Evolutionary conservation across 2,888 invertebrate species (phyloP), one percentile per base, ranked within the genome.

Genomic region (Atherix ibis): DNA sequence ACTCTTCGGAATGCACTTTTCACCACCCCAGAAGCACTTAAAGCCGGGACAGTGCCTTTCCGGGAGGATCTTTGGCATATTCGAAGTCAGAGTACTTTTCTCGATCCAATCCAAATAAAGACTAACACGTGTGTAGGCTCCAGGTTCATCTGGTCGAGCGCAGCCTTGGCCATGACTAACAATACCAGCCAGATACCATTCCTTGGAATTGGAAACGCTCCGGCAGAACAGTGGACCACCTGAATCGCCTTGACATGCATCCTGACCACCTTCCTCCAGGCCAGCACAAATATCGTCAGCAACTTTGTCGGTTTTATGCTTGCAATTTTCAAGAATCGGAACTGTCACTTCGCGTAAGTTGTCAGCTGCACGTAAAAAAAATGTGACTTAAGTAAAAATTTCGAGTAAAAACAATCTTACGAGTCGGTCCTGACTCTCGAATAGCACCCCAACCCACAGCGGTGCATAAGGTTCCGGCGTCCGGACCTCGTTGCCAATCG

Each of bases 161-260:
- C 88, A 88, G 3, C 88, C 88, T 47, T 82, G 76, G 16, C 88
- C 88, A 50, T 87, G 85, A 49, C 85, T 85, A 1, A 88, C 82
- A 32, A 88, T 70, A 1, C 87, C 88, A 4, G 77, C 83, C 39
- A 84, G 64, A 52, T 82, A 84, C 78, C 81, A 83, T 49, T 77
- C 76, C 40, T 70, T 67, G 0, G 65, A 56, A 48, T 70, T 68
- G 37, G 66, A 63, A 26, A 76, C 72, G 56, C 77, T 76, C 51
- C 70, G 72, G 58, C 87, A 87, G 56, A 85, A 68, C 31, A 87
- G 67, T 30, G 87, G 87, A 1, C 87, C 85, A 29, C 87, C 87
- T 44, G 84, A 84, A 40, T 62, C 61, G 51, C 67, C 73, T 54
- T 73, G 84, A 46, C 88, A 88, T 3, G 87, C 77, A 57, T 88